Percentiles rank a stretch among this genome's conserved stretches.
These are phyloP conservation scores for Dromiciops gliroides DNA, from an alignment of 2,113 vertebrate species.

Conservation along the genomic window DNA sequence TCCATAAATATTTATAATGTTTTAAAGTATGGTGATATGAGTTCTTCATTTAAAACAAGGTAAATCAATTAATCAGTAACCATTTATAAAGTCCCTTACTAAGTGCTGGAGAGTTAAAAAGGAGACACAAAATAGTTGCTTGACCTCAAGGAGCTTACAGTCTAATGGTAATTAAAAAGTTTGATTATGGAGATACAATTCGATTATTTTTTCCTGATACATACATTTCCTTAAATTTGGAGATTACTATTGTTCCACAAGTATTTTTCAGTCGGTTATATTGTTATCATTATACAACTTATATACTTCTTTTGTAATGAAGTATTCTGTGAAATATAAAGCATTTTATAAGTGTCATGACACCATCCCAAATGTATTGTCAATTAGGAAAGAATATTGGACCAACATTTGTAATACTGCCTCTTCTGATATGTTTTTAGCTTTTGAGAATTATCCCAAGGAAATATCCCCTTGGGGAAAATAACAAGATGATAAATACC, in stretches of 20 bases:
- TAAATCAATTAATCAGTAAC: too few relatives aligned
- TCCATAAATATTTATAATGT: neutral
- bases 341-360: neutral
- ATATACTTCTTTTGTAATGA: neutral
- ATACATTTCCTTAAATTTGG: neutral
- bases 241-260: constrained; percentile 20
- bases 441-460: neutral
- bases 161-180: neutral
- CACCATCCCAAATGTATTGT: neutral
- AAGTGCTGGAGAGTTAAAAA: too few relatives aligned
- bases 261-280: neutral
- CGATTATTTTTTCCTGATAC: neutral
- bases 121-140: too few relatives aligned
- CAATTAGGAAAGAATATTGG: neutral
- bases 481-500: neutral
- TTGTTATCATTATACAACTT: neutral
- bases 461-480: neutral
- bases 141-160: too few relatives aligned
- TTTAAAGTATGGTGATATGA: neutral
- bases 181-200: neutral
- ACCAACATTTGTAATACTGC: neutral
- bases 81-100: too few relatives aligned
- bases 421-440: neutral
- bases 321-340: neutral
- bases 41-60: too few relatives aligned